Evolutionary conservation across 2,888 invertebrate genomes (phyloP), one percentile per base, ranked within the genome.

Genomic region (Cistogaster globosa): DNA sequence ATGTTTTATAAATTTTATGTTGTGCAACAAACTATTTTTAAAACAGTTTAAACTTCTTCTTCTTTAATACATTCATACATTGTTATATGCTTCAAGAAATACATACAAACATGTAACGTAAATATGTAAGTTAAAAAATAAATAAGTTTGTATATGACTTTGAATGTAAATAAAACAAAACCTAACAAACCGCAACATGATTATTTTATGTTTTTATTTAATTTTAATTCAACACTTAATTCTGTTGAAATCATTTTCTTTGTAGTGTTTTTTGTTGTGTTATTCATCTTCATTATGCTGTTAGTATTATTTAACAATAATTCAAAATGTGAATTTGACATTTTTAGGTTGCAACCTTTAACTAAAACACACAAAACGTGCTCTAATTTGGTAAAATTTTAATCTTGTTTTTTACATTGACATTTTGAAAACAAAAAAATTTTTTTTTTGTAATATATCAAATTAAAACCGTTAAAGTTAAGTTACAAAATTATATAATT

Each of bases 151-250:
- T 69, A 42, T 62, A 55, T 71, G 48, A 16, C 48, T 51, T 22
- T 1, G n/a, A 63, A 22, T 14, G 63, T 42, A 38, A 38, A 36
- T 48, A 65, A n/a, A 79, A 58, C 58, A 72, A 76, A 84, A 76
- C 53, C 71, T 67, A 84, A 76, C 84, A 80, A 80, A 84, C 84
- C 84, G 84, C 84, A 84, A 84, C 80, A 84, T 80, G 67, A 80
- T 72, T 67, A 71, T 57, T 60, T 72, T 72, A 80, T 80, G 72
- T 72, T 58, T 58, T 22, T 80, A n/a, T 53, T 32, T 22, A 51
- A 71, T 20, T 63, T 51, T 20, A 69, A 69, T 57, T 45, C 48
- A 57, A 7, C 53, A 55, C 42, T 69, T 78, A 55, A 42, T 78
- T 36, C 22, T 36, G 14, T 62, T 62, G 18, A 32, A 60, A 60